These are phyloP conservation scores for Trissolcus brochymenae DNA, from an alignment of 2,888 invertebrate genomes.

Conservation along the genomic window DNA sequence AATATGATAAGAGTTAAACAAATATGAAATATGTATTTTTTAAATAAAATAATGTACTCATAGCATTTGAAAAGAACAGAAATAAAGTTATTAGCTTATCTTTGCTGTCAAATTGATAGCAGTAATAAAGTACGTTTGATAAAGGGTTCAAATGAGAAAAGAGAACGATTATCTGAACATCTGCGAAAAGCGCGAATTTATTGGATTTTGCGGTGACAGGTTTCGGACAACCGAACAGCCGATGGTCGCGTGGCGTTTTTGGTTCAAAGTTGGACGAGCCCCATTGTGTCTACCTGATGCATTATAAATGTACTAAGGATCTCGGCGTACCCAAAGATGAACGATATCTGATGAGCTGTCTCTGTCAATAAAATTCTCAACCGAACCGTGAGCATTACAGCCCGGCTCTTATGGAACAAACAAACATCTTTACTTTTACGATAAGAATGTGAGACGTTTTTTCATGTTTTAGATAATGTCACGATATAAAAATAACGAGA, in stretches of 20 bases:
- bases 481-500: neutral
- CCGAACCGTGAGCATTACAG: slow-evolving; percentile 14
- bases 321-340: slow-evolving; percentile 61
- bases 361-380: slow-evolving; percentile 63
- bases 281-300: slow-evolving; percentile 41
- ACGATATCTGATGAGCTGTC: slow-evolving; percentile 74
- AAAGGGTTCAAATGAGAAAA: slow-evolving; percentile 40
- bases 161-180: slow-evolving; percentile 59
- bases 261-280: slow-evolving; percentile 50
- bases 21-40: no score
- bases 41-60: no score
- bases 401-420: slow-evolving; percentile 28
- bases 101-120: slow-evolving; percentile 64
- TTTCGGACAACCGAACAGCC: slow-evolving; percentile 63
- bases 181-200: slow-evolving; percentile 66
- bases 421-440: slow-evolving; percentile 26
- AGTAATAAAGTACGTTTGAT: slow-evolving; percentile 37
- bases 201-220: slow-evolving; percentile 69
- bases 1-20: no score
- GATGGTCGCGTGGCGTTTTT: slow-evolving; percentile 73
- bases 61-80: slow-evolving; percentile 7
- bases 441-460: slow-evolving; percentile 21
- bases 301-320: slow-evolving; percentile 54
- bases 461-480: slow-evolving; percentile 18
- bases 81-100: slow-evolving; percentile 75